Evolutionary conservation across 2,797 vertebrate genomes (phyloP).

Genomic region (Scarus forsteni): DNA sequence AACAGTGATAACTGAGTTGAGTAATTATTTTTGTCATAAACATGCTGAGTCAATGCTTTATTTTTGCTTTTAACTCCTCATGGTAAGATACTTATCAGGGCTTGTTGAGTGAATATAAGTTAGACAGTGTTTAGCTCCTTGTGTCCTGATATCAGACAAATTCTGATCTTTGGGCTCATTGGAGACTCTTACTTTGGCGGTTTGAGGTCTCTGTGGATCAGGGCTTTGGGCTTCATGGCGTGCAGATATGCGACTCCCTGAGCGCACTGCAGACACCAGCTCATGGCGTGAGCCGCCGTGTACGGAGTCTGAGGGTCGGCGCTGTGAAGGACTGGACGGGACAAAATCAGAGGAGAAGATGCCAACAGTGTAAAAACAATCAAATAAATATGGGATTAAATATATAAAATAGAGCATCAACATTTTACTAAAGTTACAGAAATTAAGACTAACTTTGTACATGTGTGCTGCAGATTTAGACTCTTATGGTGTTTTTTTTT

Average conservation of each 20-base stretch:
- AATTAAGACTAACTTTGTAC: too few species aligned
- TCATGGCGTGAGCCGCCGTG: conserved; percentile 96
- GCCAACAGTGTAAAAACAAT: neutral
- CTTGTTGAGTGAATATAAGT: too few species aligned
- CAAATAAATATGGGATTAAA: neutral
- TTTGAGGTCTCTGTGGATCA: conserved; percentile 97
- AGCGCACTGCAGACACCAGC: conserved; percentile 97
- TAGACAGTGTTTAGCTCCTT: too few species aligned
- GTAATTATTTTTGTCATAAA: too few species aligned
- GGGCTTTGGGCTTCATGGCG: conserved; percentile 97
- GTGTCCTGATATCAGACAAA: too few species aligned
- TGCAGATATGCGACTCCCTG: conserved; percentile 96
- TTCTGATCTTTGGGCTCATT: neutral
- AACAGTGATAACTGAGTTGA: too few species aligned
- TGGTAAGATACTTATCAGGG: too few species aligned
- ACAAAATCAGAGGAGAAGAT: neutral
- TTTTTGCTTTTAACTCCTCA: too few species aligned
- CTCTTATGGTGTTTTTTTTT: too few species aligned
- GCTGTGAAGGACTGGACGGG: conserved; percentile 89
- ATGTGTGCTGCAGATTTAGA: too few species aligned
- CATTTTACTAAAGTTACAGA: too few species aligned
- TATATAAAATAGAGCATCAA: neutral
- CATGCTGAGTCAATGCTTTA: too few species aligned
- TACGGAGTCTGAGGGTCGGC: conserved; percentile 94
- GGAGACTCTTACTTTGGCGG: conserved; percentile 91